Evolutionary conservation across 2,113 vertebrate genomes (phyloP), one percentile per base, ranked within the genome.

Genomic region (Etheostoma spectabile): DNA sequence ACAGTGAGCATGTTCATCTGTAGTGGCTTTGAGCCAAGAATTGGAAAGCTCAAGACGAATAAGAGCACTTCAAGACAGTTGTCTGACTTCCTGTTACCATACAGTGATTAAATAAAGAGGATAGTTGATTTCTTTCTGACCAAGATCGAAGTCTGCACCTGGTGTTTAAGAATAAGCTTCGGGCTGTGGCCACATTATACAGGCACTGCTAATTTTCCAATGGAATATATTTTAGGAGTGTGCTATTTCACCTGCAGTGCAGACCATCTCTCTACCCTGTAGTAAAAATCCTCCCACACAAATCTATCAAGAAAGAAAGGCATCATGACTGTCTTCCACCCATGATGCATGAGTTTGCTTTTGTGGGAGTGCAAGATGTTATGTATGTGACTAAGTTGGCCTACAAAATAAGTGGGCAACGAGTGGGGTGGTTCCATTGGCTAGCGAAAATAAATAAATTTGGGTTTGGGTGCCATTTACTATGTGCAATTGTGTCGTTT

Each of bases 271-370:
- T 48, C 46, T 33, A 18, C 79, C 16, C 53, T 64, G 62, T 85
- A 80, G 79, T 84, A 66, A 86, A 10, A 91, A 74, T 71, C 75
- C 72, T 81, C 83, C 81, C 65, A 87, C 88, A 86, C 56, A 71
- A 10, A 77, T 79, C 74, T 77, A 66, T 83, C 73, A 86, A 82
- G 74, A 79, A 85, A 74, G 75, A 87, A 76, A 65, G 46, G 52
- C 72, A 72, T 77, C 72, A 67, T 82, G 82, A 81, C 82, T 42
- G 79, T 88, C 76, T 87, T 83, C 66, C 74, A 71, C 66, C 56
- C 73, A 45, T 85, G 78, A 46, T 80, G 79, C 38, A 65, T 86
- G 78, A 82, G 78, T 80, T 42, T 64, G 62, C 71, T 71, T 74
- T 72, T 74, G 86, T 88, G 69, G 83, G 87, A 65, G 88, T 52